Conservation (phyloP, 2,113 vertebrate genomes). For the Antechinus flavipes region DNA sequence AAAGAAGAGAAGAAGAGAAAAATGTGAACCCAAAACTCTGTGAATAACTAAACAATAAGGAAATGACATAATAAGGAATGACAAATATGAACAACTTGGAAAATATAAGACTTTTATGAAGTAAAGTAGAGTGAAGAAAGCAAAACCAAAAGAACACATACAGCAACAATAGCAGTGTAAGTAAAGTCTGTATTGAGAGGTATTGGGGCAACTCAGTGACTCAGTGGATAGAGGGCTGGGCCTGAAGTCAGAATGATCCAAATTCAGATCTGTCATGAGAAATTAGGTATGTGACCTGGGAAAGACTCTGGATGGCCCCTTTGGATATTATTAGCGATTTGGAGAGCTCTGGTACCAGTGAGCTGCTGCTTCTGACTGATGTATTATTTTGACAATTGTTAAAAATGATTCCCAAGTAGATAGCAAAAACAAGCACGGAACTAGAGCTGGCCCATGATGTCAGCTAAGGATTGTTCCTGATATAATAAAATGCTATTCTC, state of each 20-base stretch:
- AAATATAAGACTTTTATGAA: not conserved
- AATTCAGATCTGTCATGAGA: not conserved
- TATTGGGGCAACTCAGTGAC: not conserved
- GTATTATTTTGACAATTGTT: constrained; percentile 15
- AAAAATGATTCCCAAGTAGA: constrained; percentile 42
- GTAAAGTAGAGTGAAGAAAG: not conserved
- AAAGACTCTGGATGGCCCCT: not conserved
- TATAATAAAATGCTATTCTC: constrained; percentile 28
- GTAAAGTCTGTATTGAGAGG: not conserved
- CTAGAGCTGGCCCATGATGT: constrained; percentile 55
- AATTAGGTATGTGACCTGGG: not conserved
- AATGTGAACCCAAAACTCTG: not conserved
- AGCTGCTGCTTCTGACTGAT: constrained; percentile 47
- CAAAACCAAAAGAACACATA: not conserved
- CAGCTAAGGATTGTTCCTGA: constrained; percentile 25
- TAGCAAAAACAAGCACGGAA: constrained; percentile 48
- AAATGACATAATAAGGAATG: not conserved
- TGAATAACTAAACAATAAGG: not conserved
- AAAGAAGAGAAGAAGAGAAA: not conserved
- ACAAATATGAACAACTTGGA: not conserved
- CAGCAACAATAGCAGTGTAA: not conserved
- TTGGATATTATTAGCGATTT: constrained; percentile 20
- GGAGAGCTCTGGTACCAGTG: constrained; percentile 40
- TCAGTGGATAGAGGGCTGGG: not conserved
- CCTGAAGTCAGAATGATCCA: not conserved